Evolutionary conservation across 2,797 vertebrate genomes (phyloP).

Genomic region (Arnoldichthys spilopterus): DNA sequence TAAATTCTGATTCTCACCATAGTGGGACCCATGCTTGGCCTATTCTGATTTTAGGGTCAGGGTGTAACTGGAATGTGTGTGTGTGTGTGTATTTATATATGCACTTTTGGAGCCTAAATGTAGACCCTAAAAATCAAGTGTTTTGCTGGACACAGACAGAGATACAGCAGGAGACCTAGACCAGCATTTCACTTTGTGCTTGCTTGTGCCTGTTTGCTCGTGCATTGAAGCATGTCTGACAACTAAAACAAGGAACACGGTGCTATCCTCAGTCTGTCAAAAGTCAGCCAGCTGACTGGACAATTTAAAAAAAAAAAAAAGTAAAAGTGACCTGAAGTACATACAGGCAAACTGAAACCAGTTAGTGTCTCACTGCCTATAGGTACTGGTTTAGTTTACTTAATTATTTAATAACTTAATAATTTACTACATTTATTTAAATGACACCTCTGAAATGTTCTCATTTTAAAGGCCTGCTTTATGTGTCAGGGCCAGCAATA

Average conservation of each 20-base stretch:
- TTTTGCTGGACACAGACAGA: conserved; percentile 31
- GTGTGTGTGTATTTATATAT: neutral
- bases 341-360: neutral
- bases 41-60: neutral
- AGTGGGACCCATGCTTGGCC: neutral
- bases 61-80: neutral
- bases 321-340: neutral
- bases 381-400: neutral
- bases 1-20: neutral
- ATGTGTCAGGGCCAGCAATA: neutral
- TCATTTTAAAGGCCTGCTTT: neutral
- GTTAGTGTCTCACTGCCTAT: neutral
- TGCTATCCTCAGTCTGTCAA: conserved; percentile 39
- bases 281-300: conserved; percentile 32
- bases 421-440: too few relatives aligned
- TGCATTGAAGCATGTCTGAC: conserved; percentile 57
- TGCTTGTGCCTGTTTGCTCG: conserved; percentile 53
- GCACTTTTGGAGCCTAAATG: neutral
- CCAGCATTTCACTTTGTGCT: conserved; percentile 48
- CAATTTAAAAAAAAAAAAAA: conserved; percentile 25
- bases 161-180: conserved; percentile 27
- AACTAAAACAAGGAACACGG: conserved; percentile 53
- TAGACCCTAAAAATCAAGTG: conserved; percentile 13
- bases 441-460: conserved; percentile 1
- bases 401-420: too few relatives aligned